These are phyloP conservation scores for Dinocampus coccinellae DNA, from an alignment of 2,888 invertebrate genomes.

Conservation along the genomic window DNA sequence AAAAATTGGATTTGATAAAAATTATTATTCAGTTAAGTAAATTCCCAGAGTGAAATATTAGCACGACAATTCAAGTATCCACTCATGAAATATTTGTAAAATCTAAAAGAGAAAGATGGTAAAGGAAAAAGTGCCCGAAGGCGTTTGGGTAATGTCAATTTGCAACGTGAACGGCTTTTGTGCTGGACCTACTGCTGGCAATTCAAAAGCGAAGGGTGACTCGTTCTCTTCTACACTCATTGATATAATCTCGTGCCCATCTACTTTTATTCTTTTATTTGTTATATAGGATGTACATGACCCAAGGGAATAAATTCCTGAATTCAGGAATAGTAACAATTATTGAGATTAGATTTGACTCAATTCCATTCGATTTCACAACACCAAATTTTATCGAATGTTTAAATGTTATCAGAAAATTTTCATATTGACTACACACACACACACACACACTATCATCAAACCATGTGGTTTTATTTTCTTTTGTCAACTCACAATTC, in stretches of 20 bases:
- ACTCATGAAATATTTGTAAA: neutral
- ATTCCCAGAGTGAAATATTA: conserved; percentile 17
- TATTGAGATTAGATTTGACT: conserved; percentile 12
- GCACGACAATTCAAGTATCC: neutral
- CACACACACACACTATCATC: too few species aligned
- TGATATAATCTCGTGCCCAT: neutral
- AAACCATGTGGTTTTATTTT: neutral
- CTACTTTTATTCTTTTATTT: neutral
- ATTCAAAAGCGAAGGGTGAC: conserved; percentile 35
- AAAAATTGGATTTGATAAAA: too few species aligned
- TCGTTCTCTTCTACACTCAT: conserved; percentile 12
- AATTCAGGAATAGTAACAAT: conserved; percentile 25
- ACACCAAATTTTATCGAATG: neutral
- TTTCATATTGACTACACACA: neutral
- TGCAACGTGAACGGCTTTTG: conserved; percentile 27
- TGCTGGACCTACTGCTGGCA: conserved; percentile 33
- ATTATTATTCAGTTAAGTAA: conserved; percentile 6
- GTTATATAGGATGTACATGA: neutral
- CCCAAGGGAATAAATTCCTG: conserved; percentile 20
- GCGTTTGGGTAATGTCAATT: conserved; percentile 34
- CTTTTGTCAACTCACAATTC: conserved; percentile 10
- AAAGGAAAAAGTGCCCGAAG: conserved; percentile 10
- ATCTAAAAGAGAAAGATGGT: neutral
- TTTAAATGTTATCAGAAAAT: neutral
- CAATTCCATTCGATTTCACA: neutral